Base-by-base conservation (phyloP, 2,888 invertebrate species). In the Erebia epiphron region DNA sequence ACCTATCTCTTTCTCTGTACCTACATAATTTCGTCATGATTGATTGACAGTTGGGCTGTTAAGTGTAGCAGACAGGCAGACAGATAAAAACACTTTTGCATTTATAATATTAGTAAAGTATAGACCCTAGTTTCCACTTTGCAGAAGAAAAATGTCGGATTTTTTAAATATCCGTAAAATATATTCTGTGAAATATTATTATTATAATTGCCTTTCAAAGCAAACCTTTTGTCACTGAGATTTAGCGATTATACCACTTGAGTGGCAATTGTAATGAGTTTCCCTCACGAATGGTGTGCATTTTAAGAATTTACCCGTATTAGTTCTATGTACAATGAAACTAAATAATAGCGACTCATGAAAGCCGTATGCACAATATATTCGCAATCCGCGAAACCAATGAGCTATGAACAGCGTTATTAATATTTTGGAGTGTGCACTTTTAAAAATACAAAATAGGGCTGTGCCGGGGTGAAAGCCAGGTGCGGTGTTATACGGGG, bases 401-500 rank as follows among this genome's bases (percentile, higher is more conserved):
- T 91, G 88, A 87, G 80, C 86, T 84, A 82, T 86, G 84, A 83
- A 86, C 83, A 86, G 84, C 81, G 83, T 85, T 88, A 89, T 88
- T 89, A 86, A 84, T 81, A 82, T 83, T 85, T 86, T 88, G 79
- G 80, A 91, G 90, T 62, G 21, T 21, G 62, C 84, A 83, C 83
- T 80, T 80, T 81, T 81, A 75, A 82, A 81, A 80, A 79, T 83
- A 77, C 76, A 21, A 82, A 82, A 83, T 80, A 82, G 66, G 81
- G 78, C 79, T 73, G 79, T 78, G 75, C 75, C 84, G 82, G 85
- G 87, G 90, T 83, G 86, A 89, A 86, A 91, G 87, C 92, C 92
- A 92, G 92, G 91, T 92, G 92, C 85, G 86, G 75, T 69, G 57
- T 70, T 50, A 73, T 70, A 71, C 65, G 67, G 72, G 72, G 83